A percentile compares a stretch with the other conserved stretches of the same genome.
Evolutionary conservation across 2,113 vertebrate genomes (phyloP).

Genomic region (Azemiops feae): DNA sequence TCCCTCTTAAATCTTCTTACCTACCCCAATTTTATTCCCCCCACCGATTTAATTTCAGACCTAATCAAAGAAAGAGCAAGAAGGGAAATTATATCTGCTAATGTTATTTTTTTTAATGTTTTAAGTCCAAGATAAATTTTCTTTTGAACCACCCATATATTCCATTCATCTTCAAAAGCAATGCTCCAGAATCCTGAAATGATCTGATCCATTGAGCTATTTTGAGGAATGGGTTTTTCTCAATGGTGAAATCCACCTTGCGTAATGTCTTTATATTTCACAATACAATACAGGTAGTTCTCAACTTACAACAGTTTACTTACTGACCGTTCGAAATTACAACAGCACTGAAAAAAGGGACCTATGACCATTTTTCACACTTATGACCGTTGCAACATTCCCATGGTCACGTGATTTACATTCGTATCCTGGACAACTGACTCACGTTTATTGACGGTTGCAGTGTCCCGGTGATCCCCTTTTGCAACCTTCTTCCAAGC

Average conservation of each 20-base stretch:
- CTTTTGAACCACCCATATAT: neutral
- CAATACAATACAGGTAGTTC: neutral
- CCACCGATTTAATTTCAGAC: neutral
- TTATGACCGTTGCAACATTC: too few relatives aligned
- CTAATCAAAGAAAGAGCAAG: neutral
- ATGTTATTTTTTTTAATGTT: neutral
- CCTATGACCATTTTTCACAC: too few relatives aligned
- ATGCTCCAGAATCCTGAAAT: neutral
- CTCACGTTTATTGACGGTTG: too few relatives aligned
- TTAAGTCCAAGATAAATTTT: neutral
- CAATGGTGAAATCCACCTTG: neutral
- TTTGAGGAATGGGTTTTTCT: neutral
- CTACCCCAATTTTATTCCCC: neutral
- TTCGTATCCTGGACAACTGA: too few relatives aligned
- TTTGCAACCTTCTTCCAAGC: too few relatives aligned
- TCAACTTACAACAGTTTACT: neutral
- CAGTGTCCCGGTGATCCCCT: too few relatives aligned
- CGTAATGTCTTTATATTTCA: neutral
- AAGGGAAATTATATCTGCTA: neutral
- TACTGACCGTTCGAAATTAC: neutral
- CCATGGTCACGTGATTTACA: too few relatives aligned
- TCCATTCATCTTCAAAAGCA: neutral
- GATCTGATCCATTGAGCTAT: neutral
- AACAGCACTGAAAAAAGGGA: too few relatives aligned
- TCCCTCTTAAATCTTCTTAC: neutral